Base-by-base conservation (phyloP, 2,888 invertebrate genomes). In the Laothoe populi region DNA sequence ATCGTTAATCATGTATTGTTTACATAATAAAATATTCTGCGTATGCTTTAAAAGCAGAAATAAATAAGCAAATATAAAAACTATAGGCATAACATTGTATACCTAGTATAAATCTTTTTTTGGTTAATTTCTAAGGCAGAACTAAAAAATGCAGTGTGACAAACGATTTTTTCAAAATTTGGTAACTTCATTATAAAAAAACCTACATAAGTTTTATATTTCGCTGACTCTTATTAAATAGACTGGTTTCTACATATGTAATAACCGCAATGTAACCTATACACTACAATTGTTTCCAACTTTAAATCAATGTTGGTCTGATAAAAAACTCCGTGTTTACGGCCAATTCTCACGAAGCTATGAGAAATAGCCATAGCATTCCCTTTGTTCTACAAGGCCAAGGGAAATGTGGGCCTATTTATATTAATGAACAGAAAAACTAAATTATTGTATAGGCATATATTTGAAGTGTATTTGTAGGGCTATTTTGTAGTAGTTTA, bases 291-390 rank as follows among this genome's bases (percentile, higher is more conserved):
- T 76, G 77, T 78, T 72, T 73, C 68, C 70, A 72, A 72, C 72
- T 78, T 79, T 80, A 81, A 83, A 85, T 85, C 84, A 85, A 84
- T 84, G 82, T 75, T 76, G 71, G 75, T 74, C 74, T 82, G 81
- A 84, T 83, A 85, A 84, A 81, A 82, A 66, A 64, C 60, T 11
- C 53, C 35, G 4, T 35, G 31, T 19, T 53, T 53, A 53, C 53
- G 53, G 35, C 35, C 35, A 16, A 8, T 53, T 10, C 31, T 31
- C 53, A 53, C 53, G 53, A 53, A 53, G 35, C 53, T 53, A 53
- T 53, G 35, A 53, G 31, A 19, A 31, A 53, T 19, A 11, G 19
- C 31, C 53, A 53, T 53, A 53, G 19, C 53, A 35, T 53, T 53
- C 19, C 19, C 53, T 53, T 53, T 53, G 53, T 53, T 53, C 26